Base-by-base conservation (phyloP, 2,113 vertebrate genomes). In the Spea bombifrons region DNA sequence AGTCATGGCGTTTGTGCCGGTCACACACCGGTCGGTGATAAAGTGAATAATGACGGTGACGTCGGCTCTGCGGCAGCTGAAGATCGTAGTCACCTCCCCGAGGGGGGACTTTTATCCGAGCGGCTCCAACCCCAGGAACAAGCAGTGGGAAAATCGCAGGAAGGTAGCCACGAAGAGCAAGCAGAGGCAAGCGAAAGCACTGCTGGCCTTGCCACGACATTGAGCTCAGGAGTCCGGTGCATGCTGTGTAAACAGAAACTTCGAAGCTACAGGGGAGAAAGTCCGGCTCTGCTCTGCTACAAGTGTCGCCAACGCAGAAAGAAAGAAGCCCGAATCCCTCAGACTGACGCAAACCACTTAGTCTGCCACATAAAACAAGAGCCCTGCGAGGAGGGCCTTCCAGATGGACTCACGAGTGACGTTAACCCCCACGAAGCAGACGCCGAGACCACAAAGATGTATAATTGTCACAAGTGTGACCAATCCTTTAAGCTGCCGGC, bases 391-490 rank as follows among this genome's bases (percentile, higher is more conserved):
- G 13, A 70, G 5, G 30, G 10, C 0, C 0, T 6, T 3, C 8
- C 10, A 5, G 43, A 68, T 45, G 15, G 9, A 0, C 0, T n/a
- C 15, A 4, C 43, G 0, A 0, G 0, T 4, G n/a, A n/a, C 8
- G 7, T 15, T 47, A 46, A 9, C 45, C 10, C 30, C 30, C 3
- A 13, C 12, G 2, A 46, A 65, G 4, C 13, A 75, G 69, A 71
- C 30, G 8, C 16, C 3, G 47, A 75, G 15, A 9, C 61, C 4
- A 8, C 15, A 6, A 80, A 80, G 13, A 57, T 15, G 45, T 80
- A 68, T 45, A 68, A 59, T 5, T 80, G 78, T 67, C 71, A 52
- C 5, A 74, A 80, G 46, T 80, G 78, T 52, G 78, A 74, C 6
- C 9, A 74, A 5, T 15, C 64, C 17, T 80, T 74, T 55, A 12